Percentiles rank a stretch among this genome's conserved stretches.
These are phyloP conservation scores for Gila orcuttii DNA, from an alignment of 2,113 vertebrate species.

Conservation along the genomic window DNA sequence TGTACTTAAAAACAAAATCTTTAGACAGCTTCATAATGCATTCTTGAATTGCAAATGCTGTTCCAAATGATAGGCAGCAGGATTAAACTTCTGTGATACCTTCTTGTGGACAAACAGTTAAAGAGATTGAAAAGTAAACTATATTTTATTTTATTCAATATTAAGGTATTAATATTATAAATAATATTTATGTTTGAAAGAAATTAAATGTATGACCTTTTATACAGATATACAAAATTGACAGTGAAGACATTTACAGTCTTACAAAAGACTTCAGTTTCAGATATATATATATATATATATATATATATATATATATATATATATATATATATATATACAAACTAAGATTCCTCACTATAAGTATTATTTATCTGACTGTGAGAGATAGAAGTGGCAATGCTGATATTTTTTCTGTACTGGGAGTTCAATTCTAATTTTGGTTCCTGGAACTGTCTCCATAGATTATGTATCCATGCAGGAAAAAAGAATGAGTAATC, in stretches of 20 bases:
- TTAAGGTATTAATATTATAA: neutral
- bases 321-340: too few relatives aligned
- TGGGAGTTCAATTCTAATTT: slow-evolving; percentile 15
- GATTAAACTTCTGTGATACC: neutral
- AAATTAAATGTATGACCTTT: too few relatives aligned
- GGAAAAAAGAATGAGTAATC: slow-evolving; percentile 20
- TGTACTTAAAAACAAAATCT: too few relatives aligned
- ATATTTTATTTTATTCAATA: neutral
- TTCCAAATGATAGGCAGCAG: neutral
- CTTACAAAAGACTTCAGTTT: neutral
- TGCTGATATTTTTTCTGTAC: neutral
- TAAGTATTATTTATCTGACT: neutral
- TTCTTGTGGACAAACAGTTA: too few relatives aligned
- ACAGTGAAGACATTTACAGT: neutral
- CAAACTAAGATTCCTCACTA: neutral
- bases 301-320: too few relatives aligned
- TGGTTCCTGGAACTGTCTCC: neutral
- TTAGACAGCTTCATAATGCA: too few relatives aligned
- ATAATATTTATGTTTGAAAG: too few relatives aligned
- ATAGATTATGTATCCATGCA: slow-evolving; percentile 4
- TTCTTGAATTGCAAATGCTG: too few relatives aligned
- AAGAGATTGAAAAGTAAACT: neutral
- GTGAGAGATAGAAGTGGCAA: neutral
- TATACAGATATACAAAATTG: neutral
- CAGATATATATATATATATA: neutral